These are phyloP conservation scores for Luffia ferchaultella DNA, from an alignment of 2,888 invertebrate species.

Conservation along the genomic window DNA sequence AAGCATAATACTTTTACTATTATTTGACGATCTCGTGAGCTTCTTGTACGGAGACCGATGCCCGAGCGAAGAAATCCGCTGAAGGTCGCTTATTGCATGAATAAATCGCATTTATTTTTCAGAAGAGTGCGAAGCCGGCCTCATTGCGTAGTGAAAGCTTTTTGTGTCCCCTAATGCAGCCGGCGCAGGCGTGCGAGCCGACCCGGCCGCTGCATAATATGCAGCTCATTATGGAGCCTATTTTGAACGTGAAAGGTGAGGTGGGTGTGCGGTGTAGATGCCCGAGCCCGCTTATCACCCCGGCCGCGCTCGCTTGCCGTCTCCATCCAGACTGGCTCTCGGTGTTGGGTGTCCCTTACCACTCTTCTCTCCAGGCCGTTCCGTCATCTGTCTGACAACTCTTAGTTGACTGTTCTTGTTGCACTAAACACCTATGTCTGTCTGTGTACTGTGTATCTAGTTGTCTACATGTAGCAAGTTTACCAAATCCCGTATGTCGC, in stretches of 20 bases:
- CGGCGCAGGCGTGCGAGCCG: slow-evolving; percentile 31
- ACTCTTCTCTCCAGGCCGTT: background rate
- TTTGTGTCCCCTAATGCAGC: slow-evolving; percentile 54
- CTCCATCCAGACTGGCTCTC: slow-evolving; percentile 12
- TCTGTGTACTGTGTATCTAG: background rate
- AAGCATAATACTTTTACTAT: slow-evolving; percentile 44
- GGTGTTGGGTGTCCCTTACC: slow-evolving; percentile 1
- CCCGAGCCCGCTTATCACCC: background rate
- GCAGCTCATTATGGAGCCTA: slow-evolving; percentile 31
- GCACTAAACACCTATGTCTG: background rate
- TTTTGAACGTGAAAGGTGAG: slow-evolving; percentile 54
- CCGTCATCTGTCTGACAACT: background rate
- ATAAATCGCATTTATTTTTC: slow-evolving; percentile 58
- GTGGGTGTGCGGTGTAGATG: slow-evolving; percentile 15
- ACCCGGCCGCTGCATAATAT: slow-evolving; percentile 4
- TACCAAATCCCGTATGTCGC: background rate
- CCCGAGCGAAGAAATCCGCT: background rate
- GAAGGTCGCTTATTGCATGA: slow-evolving; percentile 36
- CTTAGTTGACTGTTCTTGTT: background rate
- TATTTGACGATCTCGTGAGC: background rate
- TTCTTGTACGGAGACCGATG: background rate
- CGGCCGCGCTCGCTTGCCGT: slow-evolving; percentile 20
- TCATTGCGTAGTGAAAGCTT: slow-evolving; percentile 51
- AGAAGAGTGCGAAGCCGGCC: slow-evolving; percentile 41
- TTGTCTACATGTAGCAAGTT: background rate